Base-by-base conservation (phyloP, 2,113 vertebrate genomes). In the Beaufortia kweichowensis region DNA sequence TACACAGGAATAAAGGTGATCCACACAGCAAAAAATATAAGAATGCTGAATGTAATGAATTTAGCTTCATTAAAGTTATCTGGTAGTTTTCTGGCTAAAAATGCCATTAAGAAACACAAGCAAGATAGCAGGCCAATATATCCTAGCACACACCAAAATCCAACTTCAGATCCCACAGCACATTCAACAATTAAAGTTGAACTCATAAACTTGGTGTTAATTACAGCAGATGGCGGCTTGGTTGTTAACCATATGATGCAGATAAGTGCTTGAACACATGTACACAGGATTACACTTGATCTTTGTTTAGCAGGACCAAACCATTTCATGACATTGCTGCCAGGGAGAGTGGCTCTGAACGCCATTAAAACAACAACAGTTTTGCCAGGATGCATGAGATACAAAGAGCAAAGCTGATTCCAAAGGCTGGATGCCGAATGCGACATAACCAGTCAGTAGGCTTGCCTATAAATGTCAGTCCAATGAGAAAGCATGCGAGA, bases 211-310 rank as follows among this genome's bases (percentile, higher is more conserved):
- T 78, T 57, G 21, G 76, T 88, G 62, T 88, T 91, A 46, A 78
- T 72, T 23, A 83, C 82, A 50, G 87, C 86, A 77, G 79, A 76
- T 28, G 91, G 91, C 7, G 91, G 88, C 55, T 79, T 87, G 3
- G 73, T 87, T 2, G 81, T 62, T 41, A 91, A 75, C 91, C 91
- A 92, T 46, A 87, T 75, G 0, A 88, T 41, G 72, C 90, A 91
- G 62, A 91, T 87, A 26, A 88, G 35, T 65, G 87, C 86, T 85
- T 92, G 91, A 23, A 91, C 24, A n/a, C 70, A 75, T 23, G 88
- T 88, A 77, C 88, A 90, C 21, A 91, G 62, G 41, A 90, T 65
- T 12, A 85, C 84, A 59, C 84, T 85, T 6, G 80, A 73, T 67
- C 80, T 79, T n/a, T 88, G 87, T 48, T 86, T 80, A 35, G 41